phyloP scores from a whole-genome alignment of 2,797 vertebrate species.

The Squalus acanthias region DNA sequence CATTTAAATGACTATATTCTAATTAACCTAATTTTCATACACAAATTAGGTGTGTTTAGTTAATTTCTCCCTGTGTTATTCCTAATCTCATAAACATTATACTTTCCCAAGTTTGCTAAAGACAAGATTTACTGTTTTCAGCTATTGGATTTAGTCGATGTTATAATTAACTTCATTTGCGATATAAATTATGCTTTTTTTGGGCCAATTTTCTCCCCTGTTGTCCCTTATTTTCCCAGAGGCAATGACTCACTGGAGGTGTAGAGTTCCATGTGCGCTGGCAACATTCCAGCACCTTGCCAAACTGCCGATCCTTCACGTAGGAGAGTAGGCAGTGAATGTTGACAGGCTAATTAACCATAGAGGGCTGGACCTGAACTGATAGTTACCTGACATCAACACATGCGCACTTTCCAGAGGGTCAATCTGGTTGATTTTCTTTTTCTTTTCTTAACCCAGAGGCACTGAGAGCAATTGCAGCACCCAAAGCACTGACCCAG shows the following conservation, averaged over 20 bases:
- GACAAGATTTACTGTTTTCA: not conserved
- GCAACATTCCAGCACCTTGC: not conserved
- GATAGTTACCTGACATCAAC: not conserved
- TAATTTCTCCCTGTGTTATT: not conserved
- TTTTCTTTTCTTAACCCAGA: not conserved
- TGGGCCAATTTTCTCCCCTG: not conserved
- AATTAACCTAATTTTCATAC: slow-evolving; percentile 9
- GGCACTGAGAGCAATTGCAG: not conserved
- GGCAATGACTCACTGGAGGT: too few relatives aligned
- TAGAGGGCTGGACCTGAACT: not conserved
- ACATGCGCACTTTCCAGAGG: not conserved
- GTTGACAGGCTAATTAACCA: not conserved
- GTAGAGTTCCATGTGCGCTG: not conserved
- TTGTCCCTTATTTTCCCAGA: not conserved
- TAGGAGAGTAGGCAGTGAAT: not conserved
- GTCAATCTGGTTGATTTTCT: not conserved
- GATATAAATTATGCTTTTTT: not conserved
- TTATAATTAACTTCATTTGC: not conserved
- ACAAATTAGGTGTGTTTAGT: not conserved
- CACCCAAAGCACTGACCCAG: too few relatives aligned
- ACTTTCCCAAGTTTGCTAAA: not conserved
- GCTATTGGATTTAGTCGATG: not conserved
- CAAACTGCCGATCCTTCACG: not conserved
- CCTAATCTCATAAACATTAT: not conserved
- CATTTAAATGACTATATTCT: not conserved